Base-by-base conservation (phyloP, 2,888 invertebrate genomes). In the Caenorhabditis panamensis region DNA sequence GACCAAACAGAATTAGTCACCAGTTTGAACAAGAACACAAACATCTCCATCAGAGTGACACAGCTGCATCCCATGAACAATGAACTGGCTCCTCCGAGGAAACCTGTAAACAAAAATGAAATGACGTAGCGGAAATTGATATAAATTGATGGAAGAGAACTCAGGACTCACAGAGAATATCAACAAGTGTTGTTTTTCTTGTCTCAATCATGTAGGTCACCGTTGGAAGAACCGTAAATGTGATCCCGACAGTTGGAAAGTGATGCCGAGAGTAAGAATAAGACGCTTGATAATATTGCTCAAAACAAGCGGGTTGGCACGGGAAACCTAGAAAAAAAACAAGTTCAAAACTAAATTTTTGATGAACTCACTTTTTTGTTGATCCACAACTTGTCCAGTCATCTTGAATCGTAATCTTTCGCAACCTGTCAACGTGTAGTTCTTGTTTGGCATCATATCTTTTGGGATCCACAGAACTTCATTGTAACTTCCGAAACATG, bases 1-100 rank as follows among this genome's bases (percentile, higher is more conserved):
- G 80, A 80, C 20, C 69, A 80, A 2, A 61, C 61, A 0, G 80
- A 80, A 13, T 53, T 80, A 2, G 66, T 47, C 47, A 84, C 75
- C 0, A 83, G 75, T 61, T 85, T 85, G 72, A 85, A 84, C 6
- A 85, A 47, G 73, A 83, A 85, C 11, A 85, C 73, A 64, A 85
- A 85, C 54, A 79, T 82, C 69, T 85, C 85, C 83, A 85, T 83
- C n/a, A 85, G 47, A 22, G 85, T 85, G 16, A 85, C 79, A 71
- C 85, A 85, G 59, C 85, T 85, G 61, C 83, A 85, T 36, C 85
- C 85, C 72, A 85, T 80, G 51, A 85, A 85, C 20, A 85, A 68
- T 22, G 85, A 85, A n/a, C 82, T 83, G 1, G 80, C 79, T 6
- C 85, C 85, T 28, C 85, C 85, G 16, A 85, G 67, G 26, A 59